Conservation (phyloP, 2,797 vertebrate genomes). For the Characodon lateralis region DNA sequence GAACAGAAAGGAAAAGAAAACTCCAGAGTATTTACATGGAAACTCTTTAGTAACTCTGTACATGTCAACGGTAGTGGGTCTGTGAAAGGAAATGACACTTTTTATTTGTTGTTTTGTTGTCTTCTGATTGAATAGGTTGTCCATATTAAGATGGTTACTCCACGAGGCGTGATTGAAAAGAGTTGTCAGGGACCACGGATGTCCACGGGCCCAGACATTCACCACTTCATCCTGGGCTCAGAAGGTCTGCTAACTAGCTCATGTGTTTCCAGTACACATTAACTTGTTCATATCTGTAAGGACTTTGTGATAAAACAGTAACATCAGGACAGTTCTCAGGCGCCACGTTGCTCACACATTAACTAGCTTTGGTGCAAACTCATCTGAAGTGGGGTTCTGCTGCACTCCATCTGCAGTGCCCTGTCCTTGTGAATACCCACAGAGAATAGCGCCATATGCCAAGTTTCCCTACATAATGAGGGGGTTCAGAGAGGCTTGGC, state of each 20-base stretch:
- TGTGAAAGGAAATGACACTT: not conserved
- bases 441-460: constrained; percentile 82
- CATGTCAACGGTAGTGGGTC: too few species aligned
- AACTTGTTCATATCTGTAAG: constrained; percentile 14
- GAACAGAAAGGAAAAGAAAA: not conserved
- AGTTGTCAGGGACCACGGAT: constrained; percentile 95
- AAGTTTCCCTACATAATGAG: constrained; percentile 73
- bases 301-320: constrained; percentile 51
- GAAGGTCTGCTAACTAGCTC: constrained; percentile 85
- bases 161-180: constrained; percentile 95
- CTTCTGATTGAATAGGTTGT: constrained; percentile 84
- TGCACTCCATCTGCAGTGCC: constrained; percentile 59
- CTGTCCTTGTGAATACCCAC: constrained; percentile 77
- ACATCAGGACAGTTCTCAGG: constrained; percentile 68
- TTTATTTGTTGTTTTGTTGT: constrained; percentile 24
- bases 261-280: constrained; percentile 14
- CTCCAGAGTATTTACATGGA: not conserved
- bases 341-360: constrained; percentile 55
- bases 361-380: constrained; percentile 57
- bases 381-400: constrained; percentile 53
- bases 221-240: constrained; percentile 99
- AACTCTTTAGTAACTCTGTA: not conserved
- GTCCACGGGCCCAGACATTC: constrained; percentile 96
- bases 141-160: constrained; percentile 97
- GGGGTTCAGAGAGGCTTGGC: constrained; percentile 75